Conservation (phyloP, 2,888 invertebrate species). For the Agapostemon virescens region DNA sequence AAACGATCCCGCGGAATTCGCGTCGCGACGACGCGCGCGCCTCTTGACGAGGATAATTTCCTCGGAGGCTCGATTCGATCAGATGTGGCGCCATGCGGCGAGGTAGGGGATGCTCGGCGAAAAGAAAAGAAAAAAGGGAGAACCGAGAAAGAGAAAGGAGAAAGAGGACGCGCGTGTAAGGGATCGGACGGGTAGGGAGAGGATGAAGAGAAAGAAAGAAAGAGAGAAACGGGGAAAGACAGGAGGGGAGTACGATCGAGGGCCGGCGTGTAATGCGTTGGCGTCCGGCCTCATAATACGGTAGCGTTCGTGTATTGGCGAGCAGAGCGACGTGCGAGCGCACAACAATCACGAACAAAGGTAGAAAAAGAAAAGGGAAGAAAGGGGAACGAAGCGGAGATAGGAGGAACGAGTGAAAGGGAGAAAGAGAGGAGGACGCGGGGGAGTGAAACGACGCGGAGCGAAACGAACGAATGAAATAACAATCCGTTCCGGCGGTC, state of each 20-base stretch:
- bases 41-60: conserved; percentile 54
- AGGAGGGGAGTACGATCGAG: conserved; percentile 7
- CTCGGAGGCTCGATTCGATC: conserved; percentile 72
- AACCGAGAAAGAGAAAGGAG: conserved; percentile 10
- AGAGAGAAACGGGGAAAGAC: neutral
- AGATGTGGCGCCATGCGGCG: conserved; percentile 74
- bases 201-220: neutral
- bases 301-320: conserved; percentile 53
- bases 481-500: conserved; percentile 68
- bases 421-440: conserved; percentile 10
- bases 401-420: neutral
- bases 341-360: conserved; percentile 60
- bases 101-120: conserved; percentile 37
- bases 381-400: conserved; percentile 5
- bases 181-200: neutral
- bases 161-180: conserved; percentile 5
- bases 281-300: conserved; percentile 58
- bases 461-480: conserved; percentile 69
- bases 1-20: conserved; percentile 66
- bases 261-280: conserved; percentile 55
- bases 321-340: conserved; percentile 49
- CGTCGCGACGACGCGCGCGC: conserved; percentile 51
- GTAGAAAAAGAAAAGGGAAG: conserved; percentile 18
- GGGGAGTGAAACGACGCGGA: conserved; percentile 11
- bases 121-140: neutral